A percentile compares a stretch with the other conserved stretches of the same genome.
Conservation (phyloP, 1,140 invertebrate genomes). For the Drosophila tristis region DNA sequence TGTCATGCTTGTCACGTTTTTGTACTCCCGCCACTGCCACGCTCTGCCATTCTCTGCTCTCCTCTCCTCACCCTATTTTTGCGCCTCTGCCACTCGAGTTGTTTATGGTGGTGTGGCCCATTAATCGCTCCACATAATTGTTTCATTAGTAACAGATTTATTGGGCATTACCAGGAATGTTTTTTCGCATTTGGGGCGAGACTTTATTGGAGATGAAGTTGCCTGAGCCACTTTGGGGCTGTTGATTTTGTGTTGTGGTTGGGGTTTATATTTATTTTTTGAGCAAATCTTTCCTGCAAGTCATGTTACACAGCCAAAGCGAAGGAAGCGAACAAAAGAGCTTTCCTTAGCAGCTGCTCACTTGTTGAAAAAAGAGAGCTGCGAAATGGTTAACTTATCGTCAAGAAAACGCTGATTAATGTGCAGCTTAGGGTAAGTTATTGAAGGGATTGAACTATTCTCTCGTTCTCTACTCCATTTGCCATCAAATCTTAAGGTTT, state of each 20-base stretch:
- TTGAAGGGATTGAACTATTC: no score
- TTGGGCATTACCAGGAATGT: slow-evolving; percentile 56
- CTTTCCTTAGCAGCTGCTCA: slow-evolving; percentile 43
- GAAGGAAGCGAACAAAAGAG: slow-evolving; percentile 29
- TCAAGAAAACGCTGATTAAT: no score
- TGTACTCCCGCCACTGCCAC: slow-evolving; percentile 1
- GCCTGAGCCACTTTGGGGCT: slow-evolving; percentile 53
- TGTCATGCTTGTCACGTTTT: slow-evolving; percentile 71
- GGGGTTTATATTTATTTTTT: background rate
- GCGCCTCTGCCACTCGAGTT: slow-evolving; percentile 43
- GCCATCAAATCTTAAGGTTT: no score
- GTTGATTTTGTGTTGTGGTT: slow-evolving; percentile 29
- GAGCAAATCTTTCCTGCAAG: slow-evolving; percentile 13
- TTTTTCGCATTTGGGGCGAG: slow-evolving; percentile 11
- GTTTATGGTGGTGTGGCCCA: slow-evolving; percentile 56
- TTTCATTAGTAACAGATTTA: slow-evolving; percentile 81
- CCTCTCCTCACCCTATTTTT: background rate
- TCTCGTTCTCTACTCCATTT: no score
- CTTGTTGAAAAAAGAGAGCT: slow-evolving; percentile 10
- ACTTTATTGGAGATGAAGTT: slow-evolving; percentile 57
- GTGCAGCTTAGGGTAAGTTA: no score
- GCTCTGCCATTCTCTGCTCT: background rate
- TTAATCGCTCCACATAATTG: slow-evolving; percentile 77
- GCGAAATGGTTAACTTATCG: background rate
- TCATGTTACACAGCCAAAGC: slow-evolving; percentile 16